These are phyloP conservation scores for Hemiprocne comata DNA, from an alignment of 2,113 vertebrate genomes.

Conservation along the genomic window DNA sequence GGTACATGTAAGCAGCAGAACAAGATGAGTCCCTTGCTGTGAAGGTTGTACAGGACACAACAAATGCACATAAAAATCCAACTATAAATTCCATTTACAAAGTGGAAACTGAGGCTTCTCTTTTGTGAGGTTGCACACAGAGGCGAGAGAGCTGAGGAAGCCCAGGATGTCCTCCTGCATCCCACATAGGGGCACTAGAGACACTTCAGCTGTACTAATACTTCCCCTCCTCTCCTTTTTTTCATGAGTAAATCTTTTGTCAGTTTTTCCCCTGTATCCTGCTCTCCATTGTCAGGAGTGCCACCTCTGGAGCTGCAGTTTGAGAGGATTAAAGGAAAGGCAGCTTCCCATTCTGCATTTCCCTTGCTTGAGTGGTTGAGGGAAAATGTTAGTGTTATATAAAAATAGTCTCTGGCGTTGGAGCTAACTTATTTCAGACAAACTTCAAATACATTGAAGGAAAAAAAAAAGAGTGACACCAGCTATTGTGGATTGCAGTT, in stretches of 20 bases:
- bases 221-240: background rate
- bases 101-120: background rate
- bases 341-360: background rate
- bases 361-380: background rate
- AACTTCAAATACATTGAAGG: background rate
- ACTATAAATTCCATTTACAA: background rate
- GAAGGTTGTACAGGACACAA: background rate
- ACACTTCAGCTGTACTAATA: background rate
- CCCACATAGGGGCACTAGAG: background rate
- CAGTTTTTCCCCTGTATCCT: background rate
- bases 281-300: background rate
- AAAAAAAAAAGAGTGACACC: background rate
- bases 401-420: slow-evolving; percentile 9
- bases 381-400: slow-evolving; percentile 17
- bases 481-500: background rate
- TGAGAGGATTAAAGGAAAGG: background rate
- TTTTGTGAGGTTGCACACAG: background rate
- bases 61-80: background rate
- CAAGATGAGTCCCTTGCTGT: background rate
- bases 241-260: background rate
- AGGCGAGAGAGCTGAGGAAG: background rate
- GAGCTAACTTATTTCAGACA: background rate
- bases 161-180: fast-evolving
- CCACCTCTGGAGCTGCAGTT: background rate
- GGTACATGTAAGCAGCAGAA: background rate